Evolutionary conservation across 1,140 invertebrate genomes (phyloP), one percentile per base, ranked within the genome.

Genomic region (Cherax quadricarinatus): DNA sequence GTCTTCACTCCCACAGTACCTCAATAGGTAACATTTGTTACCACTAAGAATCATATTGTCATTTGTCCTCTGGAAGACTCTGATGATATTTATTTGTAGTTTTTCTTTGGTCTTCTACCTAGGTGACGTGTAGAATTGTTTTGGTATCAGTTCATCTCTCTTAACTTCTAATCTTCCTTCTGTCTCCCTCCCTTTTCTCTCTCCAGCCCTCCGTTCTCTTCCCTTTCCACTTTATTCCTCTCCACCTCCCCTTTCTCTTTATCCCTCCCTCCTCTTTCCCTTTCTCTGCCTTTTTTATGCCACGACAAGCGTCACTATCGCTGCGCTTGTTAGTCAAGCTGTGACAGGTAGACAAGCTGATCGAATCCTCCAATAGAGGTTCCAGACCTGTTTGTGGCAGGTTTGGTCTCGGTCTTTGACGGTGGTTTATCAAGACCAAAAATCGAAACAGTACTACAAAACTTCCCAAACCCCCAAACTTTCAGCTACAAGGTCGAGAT

Each of bases 341-440:
- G 81, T 53, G 53, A 14, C n/a, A n/a, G 1, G 81, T 30, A 41
- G 82, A 85, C 60, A 85, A 49, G n/a, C 83, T 85, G 4, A 70
- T 85, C 83, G 83, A 85, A 85, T 85, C 30, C 24, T 16, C 21
- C 62, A 85, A 70, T 85, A 30, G 60, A n/a, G 30, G 21, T 66
- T 30, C 30, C n/a, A 24, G 7, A 4, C 14, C 30, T 49, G 62
- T 21, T n/a, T 10, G 70, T 66, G 60, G 30, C 48, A 49, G 70
- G n/a, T 75, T 30, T 6, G 70, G 24, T 6, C 21, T 10, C 9
- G 70, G 70, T 12, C 70, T 10, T 75, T 75, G 70, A 30, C 6
- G 70, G 9, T 75, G 7, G 24, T 30, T 24, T 24, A 30, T 12
- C 70, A 4, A 41, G 16, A 30, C 24, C 6, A 5, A n/a, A 12